Evolutionary conservation across 2,113 vertebrate species (phyloP).

Genomic region (Gasterosteus aculeatus): DNA sequence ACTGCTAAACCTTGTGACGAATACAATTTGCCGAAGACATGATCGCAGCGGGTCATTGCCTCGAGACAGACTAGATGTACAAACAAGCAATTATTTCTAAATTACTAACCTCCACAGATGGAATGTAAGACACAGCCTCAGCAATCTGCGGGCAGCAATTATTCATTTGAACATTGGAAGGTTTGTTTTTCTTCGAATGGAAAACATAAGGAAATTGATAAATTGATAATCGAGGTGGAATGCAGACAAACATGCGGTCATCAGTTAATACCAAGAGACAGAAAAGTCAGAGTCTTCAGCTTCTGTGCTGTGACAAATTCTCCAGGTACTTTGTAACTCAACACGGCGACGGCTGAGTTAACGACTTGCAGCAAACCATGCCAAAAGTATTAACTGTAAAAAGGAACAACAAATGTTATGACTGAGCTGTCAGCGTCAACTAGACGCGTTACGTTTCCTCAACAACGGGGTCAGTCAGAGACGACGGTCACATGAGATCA

Average conservation of each 20-base stretch:
- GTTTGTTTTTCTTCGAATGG: slow-evolving; percentile 16
- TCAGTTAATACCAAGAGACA: not conserved
- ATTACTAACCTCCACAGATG: slow-evolving; percentile 24
- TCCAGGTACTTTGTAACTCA: no score
- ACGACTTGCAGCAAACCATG: no score
- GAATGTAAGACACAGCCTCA: slow-evolving; percentile 17
- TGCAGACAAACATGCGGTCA: not conserved
- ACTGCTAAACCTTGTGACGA: slow-evolving; percentile 10
- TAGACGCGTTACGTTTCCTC: no score
- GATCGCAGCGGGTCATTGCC: slow-evolving; percentile 29
- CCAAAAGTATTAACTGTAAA: no score
- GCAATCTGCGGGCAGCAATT: slow-evolving; percentile 28
- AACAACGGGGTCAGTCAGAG: no score
- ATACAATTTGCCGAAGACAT: slow-evolving; percentile 24
- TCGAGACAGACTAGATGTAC: slow-evolving; percentile 27
- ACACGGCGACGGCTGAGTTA: no score
- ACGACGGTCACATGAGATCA: no score
- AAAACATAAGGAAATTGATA: not conserved
- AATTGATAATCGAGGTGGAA: not conserved
- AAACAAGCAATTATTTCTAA: slow-evolving; percentile 60
- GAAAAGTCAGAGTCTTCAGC: not conserved
- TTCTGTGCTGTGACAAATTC: no score
- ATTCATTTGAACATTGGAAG: slow-evolving; percentile 25
- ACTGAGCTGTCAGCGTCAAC: no score
- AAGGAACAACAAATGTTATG: no score